Base-by-base conservation (phyloP, 2,113 vertebrate genomes). In the Cololabis saira region DNA sequence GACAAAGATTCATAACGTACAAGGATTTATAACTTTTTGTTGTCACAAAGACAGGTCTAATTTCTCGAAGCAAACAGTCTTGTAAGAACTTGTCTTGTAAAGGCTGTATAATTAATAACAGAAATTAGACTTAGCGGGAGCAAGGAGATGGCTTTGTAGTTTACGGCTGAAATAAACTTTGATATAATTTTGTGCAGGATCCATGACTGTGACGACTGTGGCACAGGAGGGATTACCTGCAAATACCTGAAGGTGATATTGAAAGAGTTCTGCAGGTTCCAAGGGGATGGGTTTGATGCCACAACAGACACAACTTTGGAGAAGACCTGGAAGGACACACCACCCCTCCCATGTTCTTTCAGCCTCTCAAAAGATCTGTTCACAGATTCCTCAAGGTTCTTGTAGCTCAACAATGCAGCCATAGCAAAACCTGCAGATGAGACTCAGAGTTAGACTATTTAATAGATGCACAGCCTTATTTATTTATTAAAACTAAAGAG, bases 321-420 rank as follows among this genome's bases (percentile, higher is more conserved):
- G 77, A 81, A 67, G 7, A 76, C 40, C 42, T 80, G 63, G 49
- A 86, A 78, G 13, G 19, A 48, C 5, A 12, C 12, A 0, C 62
- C 16, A 12, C 72, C 21, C 40, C 61, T 66, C 58, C 78, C 3
- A 1, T 12, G 11, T 40, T 30, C 37, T 11, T 27, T 44, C 13
- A 92, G 59, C 16, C 60, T 19, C 18, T 82, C 61, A 37, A 90
- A 74, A 16, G 93, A 91, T 0, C 24, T n/a, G 11, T 78, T 75
- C 42, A 91, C 68, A 41, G 90, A 22, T 0, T 0, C 19, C 17
- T 74, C 14, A 14, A 96, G 77, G 18, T 80, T 76, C 22, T 51
- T 81, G 56, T 92, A 95, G 61, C 84, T 93, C 61, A 97, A 69
- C 58, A 96, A 61, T 0, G 93, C 93, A 12, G 86, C 86, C 52